Evolutionary conservation across 2,113 vertebrate genomes (phyloP).

Genomic region (Rhinoptilus africanus): DNA sequence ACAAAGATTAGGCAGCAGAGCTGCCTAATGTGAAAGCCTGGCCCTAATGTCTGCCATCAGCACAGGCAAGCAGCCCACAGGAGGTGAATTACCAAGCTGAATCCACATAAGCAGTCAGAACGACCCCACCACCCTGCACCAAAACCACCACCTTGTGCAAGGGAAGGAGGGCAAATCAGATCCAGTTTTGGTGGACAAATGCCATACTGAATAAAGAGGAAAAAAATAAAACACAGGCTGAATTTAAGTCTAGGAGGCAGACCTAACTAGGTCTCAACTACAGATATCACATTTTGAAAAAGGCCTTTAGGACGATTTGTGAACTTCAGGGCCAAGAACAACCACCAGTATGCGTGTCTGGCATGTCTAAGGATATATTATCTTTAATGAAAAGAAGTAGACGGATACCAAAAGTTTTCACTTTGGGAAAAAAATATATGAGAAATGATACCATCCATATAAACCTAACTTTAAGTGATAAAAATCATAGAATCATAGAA

Average conservation of each 20-base stretch:
- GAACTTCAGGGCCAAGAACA: rapidly evolving
- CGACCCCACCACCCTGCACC: background rate
- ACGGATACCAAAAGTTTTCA: background rate
- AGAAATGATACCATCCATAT: background rate
- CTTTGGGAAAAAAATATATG: background rate
- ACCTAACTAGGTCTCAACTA: background rate
- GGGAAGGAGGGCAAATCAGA: background rate
- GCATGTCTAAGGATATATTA: background rate
- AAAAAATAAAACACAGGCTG: background rate
- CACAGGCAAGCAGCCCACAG: rapidly evolving
- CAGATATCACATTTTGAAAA: background rate
- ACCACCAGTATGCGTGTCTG: background rate
- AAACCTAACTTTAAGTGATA: background rate
- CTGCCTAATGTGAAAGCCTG: background rate
- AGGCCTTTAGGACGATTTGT: background rate
- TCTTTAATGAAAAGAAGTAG: background rate
- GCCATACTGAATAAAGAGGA: background rate
- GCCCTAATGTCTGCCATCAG: background rate
- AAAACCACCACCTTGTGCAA: background rate
- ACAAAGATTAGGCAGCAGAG: background rate
- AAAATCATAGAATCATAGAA: background rate
- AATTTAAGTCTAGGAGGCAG: background rate
- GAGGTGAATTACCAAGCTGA: background rate
- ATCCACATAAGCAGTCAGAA: background rate
- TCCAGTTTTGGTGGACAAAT: background rate